A percentile compares a stretch with the other conserved stretches of the same genome.
phyloP scores from a whole-genome alignment of 2,888 invertebrate genomes.

The Nemapogon koenigi region DNA sequence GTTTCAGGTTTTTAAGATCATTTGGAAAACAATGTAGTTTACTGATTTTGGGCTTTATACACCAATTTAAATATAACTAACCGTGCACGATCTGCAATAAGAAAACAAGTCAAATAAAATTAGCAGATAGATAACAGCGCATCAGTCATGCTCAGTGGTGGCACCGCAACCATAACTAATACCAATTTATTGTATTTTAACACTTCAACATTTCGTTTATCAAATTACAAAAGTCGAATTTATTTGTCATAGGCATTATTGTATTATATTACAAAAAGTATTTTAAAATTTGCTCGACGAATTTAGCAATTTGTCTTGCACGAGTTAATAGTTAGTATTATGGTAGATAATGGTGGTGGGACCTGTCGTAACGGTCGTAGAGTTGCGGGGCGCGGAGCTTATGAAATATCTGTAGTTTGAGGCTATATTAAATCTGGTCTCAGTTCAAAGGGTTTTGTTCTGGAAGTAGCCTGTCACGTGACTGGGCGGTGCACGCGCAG shows the following conservation, averaged over 20 bases:
- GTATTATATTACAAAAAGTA: conserved; percentile 35
- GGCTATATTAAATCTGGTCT: conserved; percentile 55
- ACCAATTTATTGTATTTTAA: conserved; percentile 8
- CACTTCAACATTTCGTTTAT: conserved; percentile 1
- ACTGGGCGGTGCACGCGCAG: too few relatives aligned
- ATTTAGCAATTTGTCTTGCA: conserved; percentile 51
- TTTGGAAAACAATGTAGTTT: too few relatives aligned
- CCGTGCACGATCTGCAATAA: too few relatives aligned
- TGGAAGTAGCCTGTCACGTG: conserved; percentile 6
- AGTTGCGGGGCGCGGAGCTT: conserved; percentile 49
- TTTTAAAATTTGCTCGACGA: conserved; percentile 26
- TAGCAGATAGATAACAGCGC: too few relatives aligned
- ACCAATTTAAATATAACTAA: too few relatives aligned
- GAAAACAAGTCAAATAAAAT: too few relatives aligned
- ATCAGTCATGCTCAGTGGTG: conserved; percentile 4
- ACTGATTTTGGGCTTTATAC: too few relatives aligned
- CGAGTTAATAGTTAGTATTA: conserved; percentile 20
- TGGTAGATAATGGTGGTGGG: conserved; percentile 14
- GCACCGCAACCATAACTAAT: conserved; percentile 3
- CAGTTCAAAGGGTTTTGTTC: conserved; percentile 48
- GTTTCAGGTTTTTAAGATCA: too few relatives aligned
- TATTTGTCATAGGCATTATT: conserved; percentile 6
- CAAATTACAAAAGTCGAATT: not conserved
- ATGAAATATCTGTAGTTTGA: conserved; percentile 61
- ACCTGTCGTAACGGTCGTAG: conserved; percentile 38